Percentiles rank a stretch among this genome's conserved stretches.
These are phyloP conservation scores for Ennomos fuscantarius DNA, from an alignment of 2,888 invertebrate species.

Conservation along the genomic window DNA sequence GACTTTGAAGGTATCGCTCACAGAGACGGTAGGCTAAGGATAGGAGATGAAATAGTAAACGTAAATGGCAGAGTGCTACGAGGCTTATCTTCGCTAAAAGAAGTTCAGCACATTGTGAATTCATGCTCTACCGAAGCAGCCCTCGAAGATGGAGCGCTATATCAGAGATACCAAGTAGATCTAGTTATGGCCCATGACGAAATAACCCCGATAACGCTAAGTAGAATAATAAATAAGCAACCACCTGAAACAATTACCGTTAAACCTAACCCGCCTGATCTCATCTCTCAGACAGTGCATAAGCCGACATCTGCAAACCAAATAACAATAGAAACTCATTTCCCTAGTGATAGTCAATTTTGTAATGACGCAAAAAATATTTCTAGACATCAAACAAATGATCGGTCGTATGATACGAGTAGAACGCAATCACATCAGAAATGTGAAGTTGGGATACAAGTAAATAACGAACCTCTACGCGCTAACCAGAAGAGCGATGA, in stretches of 20 bases:
- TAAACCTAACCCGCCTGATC: slow-evolving; percentile 73
- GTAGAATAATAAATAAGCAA: slow-evolving; percentile 74
- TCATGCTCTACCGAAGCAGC: slow-evolving; percentile 80
- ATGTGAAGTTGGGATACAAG: slow-evolving; percentile 68
- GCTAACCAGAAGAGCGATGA: slow-evolving; percentile 81
- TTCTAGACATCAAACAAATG: slow-evolving; percentile 50
- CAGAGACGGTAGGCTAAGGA: slow-evolving; percentile 91
- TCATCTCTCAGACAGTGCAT: slow-evolving; percentile 77
- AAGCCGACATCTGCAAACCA: slow-evolving; percentile 72
- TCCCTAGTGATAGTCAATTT: slow-evolving; percentile 69
- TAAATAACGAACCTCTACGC: slow-evolving; percentile 58
- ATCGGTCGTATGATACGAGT: slow-evolving; percentile 45
- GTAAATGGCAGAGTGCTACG: slow-evolving; percentile 93
- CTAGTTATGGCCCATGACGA: slow-evolving; percentile 88
- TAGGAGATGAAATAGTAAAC: slow-evolving; percentile 96
- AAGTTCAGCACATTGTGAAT: slow-evolving; percentile 85
- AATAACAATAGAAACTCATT: slow-evolving; percentile 78
- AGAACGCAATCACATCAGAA: slow-evolving; percentile 58
- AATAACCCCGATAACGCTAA: slow-evolving; percentile 82
- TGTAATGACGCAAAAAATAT: slow-evolving; percentile 50
- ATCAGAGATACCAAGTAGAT: slow-evolving; percentile 83
- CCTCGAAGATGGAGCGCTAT: slow-evolving; percentile 66
- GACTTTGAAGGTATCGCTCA: slow-evolving; percentile 88
- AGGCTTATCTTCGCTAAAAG: slow-evolving; percentile 88
- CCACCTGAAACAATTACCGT: slow-evolving; percentile 56